Evolutionary conservation across 2,888 invertebrate species (phyloP).

Genomic region (Ischnus inquisitorius): DNA sequence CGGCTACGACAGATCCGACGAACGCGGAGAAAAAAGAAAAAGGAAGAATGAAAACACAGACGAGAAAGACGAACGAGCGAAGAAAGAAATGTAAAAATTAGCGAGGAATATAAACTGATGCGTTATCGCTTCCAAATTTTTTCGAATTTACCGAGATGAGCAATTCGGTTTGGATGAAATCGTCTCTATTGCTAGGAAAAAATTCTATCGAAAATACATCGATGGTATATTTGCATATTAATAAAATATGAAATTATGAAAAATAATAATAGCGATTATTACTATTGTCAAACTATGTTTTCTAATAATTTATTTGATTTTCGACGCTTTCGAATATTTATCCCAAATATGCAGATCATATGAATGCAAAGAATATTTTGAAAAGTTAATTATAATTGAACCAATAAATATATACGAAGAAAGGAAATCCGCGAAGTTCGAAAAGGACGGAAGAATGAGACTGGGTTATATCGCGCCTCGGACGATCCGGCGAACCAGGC

Average conservation of each 20-base stretch:
- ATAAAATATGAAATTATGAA: too few species aligned
- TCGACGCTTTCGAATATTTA: not conserved
- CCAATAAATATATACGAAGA: not conserved
- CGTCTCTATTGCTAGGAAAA: too few species aligned
- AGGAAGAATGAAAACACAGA: not conserved
- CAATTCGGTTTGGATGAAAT: too few species aligned
- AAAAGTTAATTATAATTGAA: not conserved
- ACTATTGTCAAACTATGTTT: too few species aligned
- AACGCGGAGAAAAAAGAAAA: slow-evolving; percentile 2
- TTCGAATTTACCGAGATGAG: not conserved
- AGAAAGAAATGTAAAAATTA: slow-evolving; percentile 31
- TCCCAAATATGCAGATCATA: too few species aligned
- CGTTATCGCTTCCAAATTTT: not conserved
- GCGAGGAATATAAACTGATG: not conserved
- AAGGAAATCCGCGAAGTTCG: not conserved
- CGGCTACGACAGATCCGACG: slow-evolving; percentile 32
- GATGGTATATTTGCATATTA: too few species aligned
- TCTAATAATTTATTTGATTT: too few species aligned
- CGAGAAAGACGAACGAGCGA: not conserved
- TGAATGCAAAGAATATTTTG: not conserved
- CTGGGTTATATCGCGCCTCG: slow-evolving; percentile 40
- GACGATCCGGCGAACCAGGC: slow-evolving; percentile 54
- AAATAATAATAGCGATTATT: too few species aligned
- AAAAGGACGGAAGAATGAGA: not conserved
- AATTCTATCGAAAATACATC: too few species aligned